Base-by-base conservation (phyloP, 2,888 invertebrate genomes). In the Zygaena filipendulae region DNA sequence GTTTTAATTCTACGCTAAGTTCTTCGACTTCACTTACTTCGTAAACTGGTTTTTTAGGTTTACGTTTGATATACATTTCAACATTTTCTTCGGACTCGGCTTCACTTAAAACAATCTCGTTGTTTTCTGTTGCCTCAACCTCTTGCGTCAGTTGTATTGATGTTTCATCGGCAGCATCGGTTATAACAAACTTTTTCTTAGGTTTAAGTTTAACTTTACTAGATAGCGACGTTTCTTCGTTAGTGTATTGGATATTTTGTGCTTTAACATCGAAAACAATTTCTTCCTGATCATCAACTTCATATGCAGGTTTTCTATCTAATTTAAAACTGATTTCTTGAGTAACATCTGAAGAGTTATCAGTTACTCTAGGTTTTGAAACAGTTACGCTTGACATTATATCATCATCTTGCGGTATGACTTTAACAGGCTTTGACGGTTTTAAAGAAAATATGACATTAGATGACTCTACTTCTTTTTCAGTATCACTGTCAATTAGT, bases 191-290 rank as follows among this genome's bases (percentile, higher is more conserved):
- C 29, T 83, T 84, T 43, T 82, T 84, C 52, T 81, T 84, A 37
- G 86, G 83, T 51, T 86, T 87, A 16, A 90, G 48, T 60, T 83
- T 86, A 12, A 90, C 85, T 62, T 86, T 87, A 39, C 88, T 87
- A 1, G 87, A 86, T 68, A 88, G 82, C 7, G 87, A 87, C 36
- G 89, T 74, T 52, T 89, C 87, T 74, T 90, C 88, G 56, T 86
- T 84, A 25, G 85, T 84, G 46, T 85, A 87, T 29, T 66, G 63
- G 16, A 72, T 69, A 13, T 45, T 45, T 42, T 58, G 57, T 9
- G 68, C 54, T 45, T 70, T 80, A 0, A 81, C 45, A 32, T 80
- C 75, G 47, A 67, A 80, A 34, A 47, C 59, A 14, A 82, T 67
- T 59, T 74, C 80, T 84, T 88, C 88, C 82, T 87, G 86, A 39